phyloP scores from a whole-genome alignment of 2,113 vertebrate species.

The Triplophysa dalaica region DNA sequence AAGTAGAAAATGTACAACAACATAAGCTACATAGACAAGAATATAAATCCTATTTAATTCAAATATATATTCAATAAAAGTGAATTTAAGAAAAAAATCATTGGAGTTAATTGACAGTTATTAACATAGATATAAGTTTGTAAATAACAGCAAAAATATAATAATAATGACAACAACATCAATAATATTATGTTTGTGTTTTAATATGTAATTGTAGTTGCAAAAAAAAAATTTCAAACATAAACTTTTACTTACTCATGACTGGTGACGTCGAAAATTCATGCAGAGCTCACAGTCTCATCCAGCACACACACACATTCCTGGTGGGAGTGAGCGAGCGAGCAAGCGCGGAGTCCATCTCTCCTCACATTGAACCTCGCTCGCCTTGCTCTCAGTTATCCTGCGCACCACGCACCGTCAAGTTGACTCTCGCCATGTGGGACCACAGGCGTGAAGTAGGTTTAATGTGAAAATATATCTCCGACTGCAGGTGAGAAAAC shows the following conservation, averaged over 20 bases:
- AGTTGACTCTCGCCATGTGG: conserved; percentile 26
- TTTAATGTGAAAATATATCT: conserved; percentile 51
- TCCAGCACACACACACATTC: conserved; percentile 49
- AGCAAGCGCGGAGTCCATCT: conserved; percentile 62
- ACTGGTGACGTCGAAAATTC: conserved; percentile 55
- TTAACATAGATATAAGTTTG: background rate
- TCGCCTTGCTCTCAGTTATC: conserved; percentile 9
- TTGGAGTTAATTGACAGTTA: background rate
- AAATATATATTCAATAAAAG: background rate
- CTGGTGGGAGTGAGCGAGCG: conserved; percentile 65
- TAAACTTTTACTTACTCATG: background rate
- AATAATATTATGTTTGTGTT: background rate
- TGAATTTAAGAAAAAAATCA: background rate
- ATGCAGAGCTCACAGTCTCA: conserved; percentile 44
- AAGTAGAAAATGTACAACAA: no score
- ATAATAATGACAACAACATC: no score
- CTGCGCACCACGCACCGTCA: conserved; percentile 14
- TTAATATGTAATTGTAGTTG: no score
- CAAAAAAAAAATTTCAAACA: background rate
- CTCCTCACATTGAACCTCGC: conserved; percentile 43
- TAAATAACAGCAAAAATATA: background rate
- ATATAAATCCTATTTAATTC: background rate
- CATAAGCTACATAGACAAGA: background rate
- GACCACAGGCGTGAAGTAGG: conserved; percentile 14
- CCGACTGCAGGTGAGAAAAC: conserved; percentile 48